Base-by-base conservation (phyloP, 2,888 invertebrate species). In the Andrena bucephala region DNA sequence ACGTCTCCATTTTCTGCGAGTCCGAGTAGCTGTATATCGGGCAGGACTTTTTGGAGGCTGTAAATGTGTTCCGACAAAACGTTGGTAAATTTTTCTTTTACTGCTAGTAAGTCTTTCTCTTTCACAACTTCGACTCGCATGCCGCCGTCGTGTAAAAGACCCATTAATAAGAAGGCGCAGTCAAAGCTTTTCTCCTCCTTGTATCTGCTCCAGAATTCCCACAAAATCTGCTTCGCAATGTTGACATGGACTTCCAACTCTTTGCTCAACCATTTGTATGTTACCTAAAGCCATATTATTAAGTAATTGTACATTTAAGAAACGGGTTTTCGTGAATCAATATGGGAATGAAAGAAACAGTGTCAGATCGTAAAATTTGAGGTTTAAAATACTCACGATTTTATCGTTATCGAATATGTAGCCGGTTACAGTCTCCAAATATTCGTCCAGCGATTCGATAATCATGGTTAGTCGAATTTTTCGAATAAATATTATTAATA, bases 211-310 rank as follows among this genome's bases (percentile, higher is more conserved):
- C 91, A 91, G 83, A 93, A 94, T 76, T 92, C 87, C 89, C 91
- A 90, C 20, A 94, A 86, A 66, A 94, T 89, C 63, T 94, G 92
- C 78, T 95, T 95, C 2, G 95, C 93, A 13, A 92, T 54, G 82
- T 95, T 95, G 2, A 94, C 94, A 80, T 95, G 94, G 52, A 95
- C 87, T 77, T 93, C 93, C 0, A 94, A 84, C 66, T 93, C 92
- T 76, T 94, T 94, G 80, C 94, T 94, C 36, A 95, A 86, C 93
- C 94, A 94, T 89, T 94, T 94, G 83, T 94, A 95, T 0, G 95
- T 94, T 2, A 95, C 94, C 95, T 95, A 52, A 60, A 81, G 31
- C 36, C 31, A 70, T 65, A 60, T 74, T 31, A 24, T 74, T 31
- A 24, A 65, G 5, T 3, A 70, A 0, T 13, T 24, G 20, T 36